Percentiles rank a stretch among this genome's conserved stretches.
phyloP scores from a whole-genome alignment of 2,113 vertebrate genomes.

The Todiramphus saurophagus region DNA sequence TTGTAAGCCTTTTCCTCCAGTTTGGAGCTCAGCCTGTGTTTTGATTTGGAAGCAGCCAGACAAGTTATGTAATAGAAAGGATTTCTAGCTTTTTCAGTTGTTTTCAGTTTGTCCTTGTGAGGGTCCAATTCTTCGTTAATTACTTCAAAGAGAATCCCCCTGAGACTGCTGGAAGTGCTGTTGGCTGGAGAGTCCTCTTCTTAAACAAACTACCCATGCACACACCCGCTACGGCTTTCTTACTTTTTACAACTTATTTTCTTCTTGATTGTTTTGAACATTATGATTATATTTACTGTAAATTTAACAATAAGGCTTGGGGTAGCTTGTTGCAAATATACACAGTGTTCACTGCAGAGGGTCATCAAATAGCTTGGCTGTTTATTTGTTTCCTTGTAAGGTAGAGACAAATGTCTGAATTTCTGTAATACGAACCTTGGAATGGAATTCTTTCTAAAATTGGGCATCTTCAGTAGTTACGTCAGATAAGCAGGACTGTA shows the following conservation, averaged over 20 bases:
- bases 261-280: neutral
- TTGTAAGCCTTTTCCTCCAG: neutral
- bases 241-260: neutral
- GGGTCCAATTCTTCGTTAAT: neutral
- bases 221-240: neutral
- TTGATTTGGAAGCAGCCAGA: neutral
- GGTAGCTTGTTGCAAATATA: neutral
- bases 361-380: neutral
- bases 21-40: constrained; percentile 8
- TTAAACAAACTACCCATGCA: neutral
- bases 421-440: neutral
- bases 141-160: neutral
- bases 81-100: neutral
- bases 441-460: neutral
- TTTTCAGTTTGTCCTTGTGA: neutral
- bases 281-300: neutral
- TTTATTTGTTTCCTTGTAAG: neutral
- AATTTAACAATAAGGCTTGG: neutral
- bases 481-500: neutral
- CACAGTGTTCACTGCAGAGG: neutral
- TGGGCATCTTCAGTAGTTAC: neutral
- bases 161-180: neutral
- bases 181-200: neutral
- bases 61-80: neutral
- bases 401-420: neutral